Evolutionary conservation across 2,888 invertebrate species (phyloP).

Genomic region (Corbicula japonica): DNA sequence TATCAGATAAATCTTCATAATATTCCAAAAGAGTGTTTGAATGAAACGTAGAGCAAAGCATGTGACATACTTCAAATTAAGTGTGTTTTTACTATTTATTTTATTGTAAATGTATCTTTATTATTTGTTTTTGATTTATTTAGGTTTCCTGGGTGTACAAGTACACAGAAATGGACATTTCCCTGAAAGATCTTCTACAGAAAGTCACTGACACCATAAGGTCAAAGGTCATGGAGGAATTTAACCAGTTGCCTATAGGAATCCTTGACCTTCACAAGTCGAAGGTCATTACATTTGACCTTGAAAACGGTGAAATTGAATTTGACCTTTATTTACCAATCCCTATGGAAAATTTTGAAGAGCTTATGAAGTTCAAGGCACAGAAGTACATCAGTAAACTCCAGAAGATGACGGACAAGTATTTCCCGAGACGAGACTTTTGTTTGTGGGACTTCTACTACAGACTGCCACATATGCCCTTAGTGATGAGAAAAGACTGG

Average conservation of each 20-base stretch:
- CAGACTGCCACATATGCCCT: conserved; percentile 91
- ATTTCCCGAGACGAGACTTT: conserved; percentile 73
- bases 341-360: conserved; percentile 74
- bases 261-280: conserved; percentile 80
- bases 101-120: too few relatives aligned
- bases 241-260: conserved; percentile 68
- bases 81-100: too few relatives aligned
- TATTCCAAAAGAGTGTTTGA: too few relatives aligned
- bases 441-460: conserved; percentile 93
- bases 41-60: too few relatives aligned
- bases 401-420: conserved; percentile 55
- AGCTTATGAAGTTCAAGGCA: conserved; percentile 69
- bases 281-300: conserved; percentile 80
- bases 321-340: conserved; percentile 81
- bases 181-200: conserved; percentile 55
- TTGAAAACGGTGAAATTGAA: conserved; percentile 80
- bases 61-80: too few relatives aligned
- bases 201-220: conserved; percentile 59
- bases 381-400: conserved; percentile 61
- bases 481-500: conserved; percentile 91
- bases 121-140: too few relatives aligned
- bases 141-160: conserved; percentile 76
- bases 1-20: too few relatives aligned
- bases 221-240: conserved; percentile 68
- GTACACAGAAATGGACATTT: conserved; percentile 74